Evolutionary conservation across 2,888 invertebrate genomes (phyloP), one percentile per base, ranked within the genome.

Genomic region (Alcis repandata): DNA sequence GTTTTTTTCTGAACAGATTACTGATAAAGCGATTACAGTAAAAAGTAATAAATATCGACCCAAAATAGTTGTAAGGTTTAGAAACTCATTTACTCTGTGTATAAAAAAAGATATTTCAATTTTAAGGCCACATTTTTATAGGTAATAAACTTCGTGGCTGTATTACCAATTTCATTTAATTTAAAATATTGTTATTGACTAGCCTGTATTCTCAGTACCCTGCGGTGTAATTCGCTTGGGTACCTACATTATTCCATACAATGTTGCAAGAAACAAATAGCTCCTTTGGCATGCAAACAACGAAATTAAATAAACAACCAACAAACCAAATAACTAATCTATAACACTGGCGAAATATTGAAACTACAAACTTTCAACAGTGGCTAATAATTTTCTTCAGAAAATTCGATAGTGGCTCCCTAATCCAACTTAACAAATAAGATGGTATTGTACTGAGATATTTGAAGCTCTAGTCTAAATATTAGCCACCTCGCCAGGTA

Each of bases 401-500:
- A 48, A 32, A 32, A 32, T 15, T 1, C 15, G 32, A 48, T 15
- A 2, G 32, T 48, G 9, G 32, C 48, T 27, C 48, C 48, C n/a
- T 1, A 15, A 15, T 27, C 15, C 11, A 11, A 48, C 20, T 48
- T 9, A 11, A 10, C 10, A 13, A 15, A 15, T 8, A 10, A n/a
- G 27, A 2, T n/a, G n/a, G 27, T 32, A 7, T 2, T 15, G 15
- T 27, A 8, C 33, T 19, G 17, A 49, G 17, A 56, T 53, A 63
- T 49, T 46, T 52, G 45, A 57, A 63, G 59, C 57, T 17, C 41
- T 54, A 59, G 54, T 36, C 56, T 48, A 59, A 51, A 46, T 48
- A 58, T 46, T 53, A 19, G 11, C 33, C 32, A 43, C 43, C 45
- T 52, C 51, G 22, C 22, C 65, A 67, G 60, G 67, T 70, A 63